A percentile compares a stretch with the other conserved stretches of the same genome.
Conservation (phyloP, 2,797 vertebrate species). For the Agapornis canus region DNA sequence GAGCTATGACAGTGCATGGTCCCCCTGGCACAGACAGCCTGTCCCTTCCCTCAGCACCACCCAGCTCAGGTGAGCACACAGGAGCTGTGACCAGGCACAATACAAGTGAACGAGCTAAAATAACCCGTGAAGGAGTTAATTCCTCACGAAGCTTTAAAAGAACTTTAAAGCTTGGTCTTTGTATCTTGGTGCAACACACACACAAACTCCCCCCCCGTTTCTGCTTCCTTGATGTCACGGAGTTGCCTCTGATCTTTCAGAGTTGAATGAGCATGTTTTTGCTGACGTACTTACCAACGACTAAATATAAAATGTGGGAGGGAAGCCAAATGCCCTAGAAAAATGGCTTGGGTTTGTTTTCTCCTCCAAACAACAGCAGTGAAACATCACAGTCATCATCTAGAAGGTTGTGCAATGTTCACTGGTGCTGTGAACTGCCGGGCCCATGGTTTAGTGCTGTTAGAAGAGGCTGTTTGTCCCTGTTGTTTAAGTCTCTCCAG, state of each 20-base stretch:
- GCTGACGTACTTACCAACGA: constrained; percentile 27
- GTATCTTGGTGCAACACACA: neutral
- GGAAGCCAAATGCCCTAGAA: neutral
- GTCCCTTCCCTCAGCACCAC: neutral
- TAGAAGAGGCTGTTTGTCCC: neutral
- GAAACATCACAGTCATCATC: neutral
- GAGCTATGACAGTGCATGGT: neutral
- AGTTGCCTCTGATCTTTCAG: constrained; percentile 3
- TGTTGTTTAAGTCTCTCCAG: neutral
- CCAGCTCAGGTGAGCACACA: neutral
- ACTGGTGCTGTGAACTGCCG: neutral
- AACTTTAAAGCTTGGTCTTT: neutral
- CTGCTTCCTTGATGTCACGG: constrained; percentile 40
- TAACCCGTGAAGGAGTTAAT: neutral
- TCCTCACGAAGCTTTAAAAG: rapidly evolving
- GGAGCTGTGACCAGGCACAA: neutral
- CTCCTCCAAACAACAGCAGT: neutral
- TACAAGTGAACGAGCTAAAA: neutral
- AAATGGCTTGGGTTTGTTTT: neutral
- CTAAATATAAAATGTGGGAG: constrained; percentile 3
- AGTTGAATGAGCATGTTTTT: neutral
- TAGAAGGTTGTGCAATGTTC: neutral
- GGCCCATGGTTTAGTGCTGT: neutral
- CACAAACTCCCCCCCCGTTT: neutral
- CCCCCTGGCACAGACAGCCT: neutral